Percentiles rank a stretch among this genome's conserved stretches.
Evolutionary conservation across 2,113 vertebrate species (phyloP).

Genomic region (Phalacrocorax pelagicus): DNA sequence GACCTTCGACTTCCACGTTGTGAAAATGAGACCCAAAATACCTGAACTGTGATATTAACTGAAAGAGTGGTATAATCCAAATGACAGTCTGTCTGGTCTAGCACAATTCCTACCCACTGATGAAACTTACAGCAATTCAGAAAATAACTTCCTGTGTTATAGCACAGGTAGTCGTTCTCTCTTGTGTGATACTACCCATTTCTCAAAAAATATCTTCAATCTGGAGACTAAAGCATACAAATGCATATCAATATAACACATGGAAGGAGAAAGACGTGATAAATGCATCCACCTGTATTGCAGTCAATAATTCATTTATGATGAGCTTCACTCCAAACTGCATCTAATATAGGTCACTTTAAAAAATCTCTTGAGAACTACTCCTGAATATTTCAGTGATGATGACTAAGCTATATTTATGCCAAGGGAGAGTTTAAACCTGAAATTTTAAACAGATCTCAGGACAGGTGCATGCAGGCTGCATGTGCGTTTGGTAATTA

Average conservation of each 20-base stretch:
- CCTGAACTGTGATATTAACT: background rate
- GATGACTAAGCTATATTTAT: slow-evolving; percentile 11
- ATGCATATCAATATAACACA: background rate
- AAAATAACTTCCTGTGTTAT: background rate
- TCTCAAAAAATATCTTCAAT: background rate
- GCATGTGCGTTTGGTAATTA: background rate
- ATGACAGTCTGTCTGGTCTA: background rate
- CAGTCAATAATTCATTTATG: slow-evolving; percentile 20
- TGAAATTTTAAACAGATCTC: background rate
- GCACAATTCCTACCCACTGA: background rate
- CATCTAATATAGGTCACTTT: slow-evolving; percentile 7
- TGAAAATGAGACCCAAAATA: background rate
- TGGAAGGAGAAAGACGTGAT: background rate
- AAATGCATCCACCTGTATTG: background rate
- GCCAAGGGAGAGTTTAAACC: background rate
- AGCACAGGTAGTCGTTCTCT: background rate
- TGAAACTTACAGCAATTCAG: background rate
- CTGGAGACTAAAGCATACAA: background rate
- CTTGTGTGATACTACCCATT: background rate
- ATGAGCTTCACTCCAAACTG: background rate
- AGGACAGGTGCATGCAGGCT: background rate
- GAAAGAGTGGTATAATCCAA: background rate
- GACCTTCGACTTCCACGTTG: background rate
- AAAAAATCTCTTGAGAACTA: background rate
- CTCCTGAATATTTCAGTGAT: slow-evolving; percentile 20